Base-by-base conservation (phyloP, 2,113 vertebrate genomes). In the Xenopus borealis region DNA sequence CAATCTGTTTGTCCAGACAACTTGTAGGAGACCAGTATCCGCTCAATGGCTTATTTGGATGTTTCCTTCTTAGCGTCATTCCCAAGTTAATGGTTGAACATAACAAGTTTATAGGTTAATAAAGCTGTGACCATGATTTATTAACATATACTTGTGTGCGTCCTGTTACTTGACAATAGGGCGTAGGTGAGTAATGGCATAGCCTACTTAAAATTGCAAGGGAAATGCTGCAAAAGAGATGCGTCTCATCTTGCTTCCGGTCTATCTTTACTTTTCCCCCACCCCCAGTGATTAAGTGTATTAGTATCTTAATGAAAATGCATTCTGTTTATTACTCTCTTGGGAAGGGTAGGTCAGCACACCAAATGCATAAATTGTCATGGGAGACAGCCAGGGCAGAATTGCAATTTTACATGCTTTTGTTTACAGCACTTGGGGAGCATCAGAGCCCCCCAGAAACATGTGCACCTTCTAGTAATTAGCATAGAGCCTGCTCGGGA, bases 301-400 rank as follows among this genome's bases (percentile, higher is more conserved):
- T 92, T 91, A 93, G 90, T 90, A 89, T 88, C 90, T 90, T 91
- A 91, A 93, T 91, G 89, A 92, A 93, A 92, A 92, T 91, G 91
- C 89, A 89, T 93, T 89, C 87, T 89, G 85, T 90, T 91, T 90
- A 93, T 91, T 88, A 86, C 71, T 84, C 91, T 89, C 91, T 83
- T 82, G 90, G 89, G 90, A 93, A 84, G 80, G 81, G 83, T 85
- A 88, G 89, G 90, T 91, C 90, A 90, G 83, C 83, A 78, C 87
- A 88, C 85, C 83, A 88, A 89, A 89, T 85, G 88, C 89, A 91
- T 91, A 90, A 91, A 92, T 91, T 90, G 88, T 85, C 89, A 91
- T 88, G 85, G 85, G 90, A 91, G 89, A 89, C 80, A 83, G 85
- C 87, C 86, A 40, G 5, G 83, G 88, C 83, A 85, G 89, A 90